These are phyloP conservation scores for Anthophora plumipes DNA, from an alignment of 2,888 invertebrate genomes.

Conservation along the genomic window DNA sequence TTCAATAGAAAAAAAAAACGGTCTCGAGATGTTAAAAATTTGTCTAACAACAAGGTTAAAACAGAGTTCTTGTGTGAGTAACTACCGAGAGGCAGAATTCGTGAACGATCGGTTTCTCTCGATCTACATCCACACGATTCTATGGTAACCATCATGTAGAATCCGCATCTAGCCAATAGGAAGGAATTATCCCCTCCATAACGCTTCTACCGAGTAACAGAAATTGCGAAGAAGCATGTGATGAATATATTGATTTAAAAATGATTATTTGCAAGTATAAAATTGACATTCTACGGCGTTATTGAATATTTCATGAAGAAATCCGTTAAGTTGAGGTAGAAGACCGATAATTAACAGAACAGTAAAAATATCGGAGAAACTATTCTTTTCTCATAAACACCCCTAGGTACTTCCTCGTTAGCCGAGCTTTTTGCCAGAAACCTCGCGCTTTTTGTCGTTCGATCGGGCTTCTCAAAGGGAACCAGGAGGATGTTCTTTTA, in stretches of 20 bases:
- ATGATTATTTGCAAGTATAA: background rate
- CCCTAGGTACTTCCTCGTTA: background rate
- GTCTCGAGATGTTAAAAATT: background rate
- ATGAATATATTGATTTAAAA: background rate
- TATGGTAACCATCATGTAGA: background rate
- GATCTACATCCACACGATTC: background rate
- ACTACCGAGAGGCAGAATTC: background rate
- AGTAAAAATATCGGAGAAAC: background rate
- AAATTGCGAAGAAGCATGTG: too few relatives aligned
- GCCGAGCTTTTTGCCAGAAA: background rate
- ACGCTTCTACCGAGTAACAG: background rate
- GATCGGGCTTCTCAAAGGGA: conserved; percentile 8
- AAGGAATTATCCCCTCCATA: background rate
- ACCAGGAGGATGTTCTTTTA: background rate
- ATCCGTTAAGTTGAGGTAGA: background rate
- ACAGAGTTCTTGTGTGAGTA: background rate
- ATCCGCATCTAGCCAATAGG: background rate
- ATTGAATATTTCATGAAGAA: background rate
- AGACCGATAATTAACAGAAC: background rate
- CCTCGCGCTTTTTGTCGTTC: conserved; percentile 7
- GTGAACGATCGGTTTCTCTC: background rate
- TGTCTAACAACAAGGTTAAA: background rate
- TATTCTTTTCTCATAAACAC: background rate
- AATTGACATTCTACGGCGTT: background rate
- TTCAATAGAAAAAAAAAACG: background rate